Conservation (phyloP, 2,888 invertebrate species). For the Spilarctia lutea region DNA sequence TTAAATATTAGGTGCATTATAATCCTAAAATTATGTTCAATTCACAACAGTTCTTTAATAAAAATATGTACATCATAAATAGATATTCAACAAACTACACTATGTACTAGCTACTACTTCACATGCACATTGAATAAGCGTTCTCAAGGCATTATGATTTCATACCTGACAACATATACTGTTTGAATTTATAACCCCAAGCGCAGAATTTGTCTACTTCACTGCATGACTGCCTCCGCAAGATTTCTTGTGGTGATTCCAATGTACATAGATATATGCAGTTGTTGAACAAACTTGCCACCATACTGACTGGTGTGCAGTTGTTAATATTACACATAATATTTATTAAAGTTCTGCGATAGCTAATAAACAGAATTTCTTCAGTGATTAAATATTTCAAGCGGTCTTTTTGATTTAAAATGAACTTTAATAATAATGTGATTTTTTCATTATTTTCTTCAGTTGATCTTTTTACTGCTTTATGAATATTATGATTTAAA, state of each 20-base stretch:
- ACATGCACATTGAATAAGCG: neutral
- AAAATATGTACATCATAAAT: neutral
- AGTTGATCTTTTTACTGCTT: conserved; percentile 56
- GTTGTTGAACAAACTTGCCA: conserved; percentile 54
- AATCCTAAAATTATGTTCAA: neutral
- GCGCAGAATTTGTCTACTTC: conserved; percentile 43
- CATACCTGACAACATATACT: conserved; percentile 57
- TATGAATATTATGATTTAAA: conserved; percentile 56
- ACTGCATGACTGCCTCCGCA: conserved; percentile 31
- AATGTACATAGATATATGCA: conserved; percentile 57
- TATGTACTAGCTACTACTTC: neutral
- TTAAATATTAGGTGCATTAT: neutral
- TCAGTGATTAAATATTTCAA: conserved; percentile 28
- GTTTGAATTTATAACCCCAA: conserved; percentile 56
- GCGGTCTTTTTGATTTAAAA: conserved; percentile 41
- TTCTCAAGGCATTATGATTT: neutral
- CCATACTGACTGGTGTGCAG: conserved; percentile 42
- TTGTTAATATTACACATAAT: conserved; percentile 54
- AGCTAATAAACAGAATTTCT: conserved; percentile 49
- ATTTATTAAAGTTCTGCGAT: conserved; percentile 59
- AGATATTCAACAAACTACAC: neutral
- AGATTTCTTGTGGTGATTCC: conserved; percentile 43
- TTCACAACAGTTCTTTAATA: neutral
- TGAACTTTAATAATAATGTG: conserved; percentile 51
- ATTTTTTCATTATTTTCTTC: conserved; percentile 59